A percentile compares a stretch with the other conserved stretches of the same genome.
Conservation (phyloP, 2,888 invertebrate genomes). For the Troides aeacus region DNA sequence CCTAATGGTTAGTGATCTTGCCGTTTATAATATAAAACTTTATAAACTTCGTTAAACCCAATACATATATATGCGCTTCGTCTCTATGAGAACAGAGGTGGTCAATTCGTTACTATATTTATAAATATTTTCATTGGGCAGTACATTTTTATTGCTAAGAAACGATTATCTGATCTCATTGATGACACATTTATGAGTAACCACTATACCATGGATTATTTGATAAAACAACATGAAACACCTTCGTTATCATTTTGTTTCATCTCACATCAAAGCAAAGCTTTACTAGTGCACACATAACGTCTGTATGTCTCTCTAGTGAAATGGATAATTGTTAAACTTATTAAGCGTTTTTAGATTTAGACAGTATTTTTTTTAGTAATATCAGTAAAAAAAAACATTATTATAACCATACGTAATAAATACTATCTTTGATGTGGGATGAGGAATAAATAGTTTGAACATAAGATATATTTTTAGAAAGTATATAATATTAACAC, state of each 20-base stretch:
- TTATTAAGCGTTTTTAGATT: neutral
- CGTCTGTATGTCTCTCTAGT: neutral
- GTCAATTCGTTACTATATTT: neutral
- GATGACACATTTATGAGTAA: neutral
- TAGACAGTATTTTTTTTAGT: too few relatives aligned
- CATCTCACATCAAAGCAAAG: neutral
- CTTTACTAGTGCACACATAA: neutral
- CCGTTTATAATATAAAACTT: neutral
- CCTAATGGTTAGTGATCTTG: neutral
- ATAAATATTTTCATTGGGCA: neutral
- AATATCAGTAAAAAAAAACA: too few relatives aligned
- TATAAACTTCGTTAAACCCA: neutral
- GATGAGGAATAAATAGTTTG: neutral
- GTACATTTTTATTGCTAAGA: neutral
- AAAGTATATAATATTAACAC: slow-evolving; percentile 10
- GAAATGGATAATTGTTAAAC: neutral
- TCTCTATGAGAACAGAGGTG: neutral
- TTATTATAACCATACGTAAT: too few relatives aligned
- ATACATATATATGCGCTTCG: too few relatives aligned
- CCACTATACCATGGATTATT: neutral
- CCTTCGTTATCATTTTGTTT: neutral
- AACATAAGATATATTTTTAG: slow-evolving; percentile 16
- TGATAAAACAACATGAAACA: neutral
- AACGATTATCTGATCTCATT: slow-evolving; percentile 1
- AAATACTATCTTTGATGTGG: neutral